Base-by-base conservation (phyloP, 2,888 invertebrate species). In the Ophioninae sp. region DNA sequence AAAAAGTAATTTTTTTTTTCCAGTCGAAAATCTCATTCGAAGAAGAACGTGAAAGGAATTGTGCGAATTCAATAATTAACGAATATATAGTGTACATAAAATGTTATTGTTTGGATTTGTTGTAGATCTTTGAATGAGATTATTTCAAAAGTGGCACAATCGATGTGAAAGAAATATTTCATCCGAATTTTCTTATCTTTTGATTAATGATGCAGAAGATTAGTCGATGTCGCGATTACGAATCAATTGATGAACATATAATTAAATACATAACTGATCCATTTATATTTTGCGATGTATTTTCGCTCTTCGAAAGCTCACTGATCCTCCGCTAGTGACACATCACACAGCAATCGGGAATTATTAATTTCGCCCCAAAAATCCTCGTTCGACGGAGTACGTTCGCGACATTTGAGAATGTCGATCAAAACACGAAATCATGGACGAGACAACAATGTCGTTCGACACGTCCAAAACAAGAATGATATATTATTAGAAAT, bases 61-160 rank as follows among this genome's bases (percentile, higher is more conserved):
- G 23, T 22, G 58, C 67, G 58, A 39, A 67, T 59, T 76, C 20
- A 39, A 76, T 76, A n/a, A 39, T 71, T 63, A 37, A 9, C 51
- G 64, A 39, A 67, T 65, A 58, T 68, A 68, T 68, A 17, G 39
- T 76, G 67, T 76, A 76, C 67, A 76, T 76, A 76, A 59, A 67
- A 59, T 67, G 76, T 76, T 59, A 6, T 68, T 68, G 59, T 76
- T 67, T n/a, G 3, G n/a, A 51, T 74, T 74, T 74, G 64, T 64
- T 77, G 30, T 59, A 41, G 41, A 68, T 76, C 68, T 68, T 39
- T 9, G 68, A 59, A 76, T 37, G 44, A 74, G 63, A 17, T 6
- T 39, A 44, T 23, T 37, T 6, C 23, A 37, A 44, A 65, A 59
- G 59, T 72, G 7, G 59, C 39, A n/a, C 39, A 20, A 20, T 2